phyloP scores from a whole-genome alignment of 2,888 invertebrate species.

The Tridacna gigas region DNA sequence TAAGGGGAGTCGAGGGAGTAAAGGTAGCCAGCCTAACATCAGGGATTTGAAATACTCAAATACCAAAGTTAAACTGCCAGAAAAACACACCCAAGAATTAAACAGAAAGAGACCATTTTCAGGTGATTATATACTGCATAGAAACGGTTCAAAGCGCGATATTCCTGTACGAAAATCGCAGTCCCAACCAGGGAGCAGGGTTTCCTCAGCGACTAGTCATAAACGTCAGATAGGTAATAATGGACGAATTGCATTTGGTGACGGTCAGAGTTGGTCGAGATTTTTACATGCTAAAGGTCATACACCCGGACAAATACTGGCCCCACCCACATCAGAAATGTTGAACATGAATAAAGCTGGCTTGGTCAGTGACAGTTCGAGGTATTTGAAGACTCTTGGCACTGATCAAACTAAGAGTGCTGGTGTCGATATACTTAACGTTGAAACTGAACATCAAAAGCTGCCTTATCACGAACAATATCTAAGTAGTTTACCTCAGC shows the following conservation, averaged over 20 bases:
- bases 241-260: constrained; percentile 43
- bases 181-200: constrained; percentile 47
- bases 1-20: constrained; percentile 42
- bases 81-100: constrained; percentile 26
- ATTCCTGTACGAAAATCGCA: constrained; percentile 41
- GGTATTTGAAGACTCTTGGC: neutral
- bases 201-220: constrained; percentile 46
- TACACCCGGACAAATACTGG: constrained; percentile 45
- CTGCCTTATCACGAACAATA: constrained; percentile 8
- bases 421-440: constrained; percentile 22
- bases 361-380: no score
- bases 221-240: constrained; percentile 62
- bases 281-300: constrained; percentile 53
- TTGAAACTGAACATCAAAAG: constrained; percentile 34
- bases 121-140: constrained; percentile 55
- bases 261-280: constrained; percentile 51
- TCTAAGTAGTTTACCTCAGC: neutral
- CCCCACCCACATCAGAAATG: neutral
- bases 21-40: constrained; percentile 39
- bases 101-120: constrained; percentile 50
- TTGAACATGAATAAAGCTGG: neutral
- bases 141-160: constrained; percentile 36
- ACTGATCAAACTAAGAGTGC: neutral
- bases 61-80: constrained; percentile 48
- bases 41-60: constrained; percentile 51